These are phyloP conservation scores for Albula glossodonta DNA, from an alignment of 2,113 vertebrate species.

Conservation along the genomic window DNA sequence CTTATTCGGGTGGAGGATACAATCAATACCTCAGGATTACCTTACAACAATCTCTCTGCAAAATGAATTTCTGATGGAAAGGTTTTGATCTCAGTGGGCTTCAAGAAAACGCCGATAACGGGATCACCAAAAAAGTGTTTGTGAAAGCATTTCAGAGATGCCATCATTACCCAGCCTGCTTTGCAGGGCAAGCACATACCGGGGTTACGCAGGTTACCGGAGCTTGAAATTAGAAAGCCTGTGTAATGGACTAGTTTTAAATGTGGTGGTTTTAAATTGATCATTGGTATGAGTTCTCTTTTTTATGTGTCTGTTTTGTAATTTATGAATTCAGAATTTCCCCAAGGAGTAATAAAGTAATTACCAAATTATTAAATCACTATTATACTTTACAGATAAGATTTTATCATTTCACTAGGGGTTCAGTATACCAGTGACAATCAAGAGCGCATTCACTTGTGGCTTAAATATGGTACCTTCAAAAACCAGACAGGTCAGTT, in stretches of 20 bases:
- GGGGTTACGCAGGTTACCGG: not conserved
- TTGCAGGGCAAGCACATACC: not conserved
- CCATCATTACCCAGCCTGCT: not conserved
- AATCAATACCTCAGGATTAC: slow-evolving; percentile 35
- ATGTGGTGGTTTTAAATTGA: not conserved
- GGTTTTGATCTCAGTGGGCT: slow-evolving; percentile 53
- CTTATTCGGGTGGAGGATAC: slow-evolving; percentile 49
- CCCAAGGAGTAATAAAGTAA: slow-evolving; percentile 1
- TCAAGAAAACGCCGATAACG: not conserved
- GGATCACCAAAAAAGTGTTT: not conserved
- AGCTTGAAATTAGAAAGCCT: slow-evolving; percentile 5
- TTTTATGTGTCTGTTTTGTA: not conserved
- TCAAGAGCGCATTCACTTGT: not conserved
- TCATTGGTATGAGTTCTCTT: not conserved
- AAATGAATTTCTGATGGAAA: slow-evolving; percentile 53
- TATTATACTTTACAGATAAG: not conserved
- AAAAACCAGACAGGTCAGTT: not conserved
- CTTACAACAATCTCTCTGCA: slow-evolving; percentile 33
- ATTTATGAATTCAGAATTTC: not conserved
- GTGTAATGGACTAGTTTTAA: not conserved
- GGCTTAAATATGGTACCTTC: not conserved
- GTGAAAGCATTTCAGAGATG: not conserved
- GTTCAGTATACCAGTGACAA: not conserved
- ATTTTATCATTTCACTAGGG: not conserved
- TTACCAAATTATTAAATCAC: not conserved